Percentiles rank a stretch among this genome's conserved stretches.
phyloP scores from a whole-genome alignment of 2,113 vertebrate genomes.

The Noctilio leporinus region DNA sequence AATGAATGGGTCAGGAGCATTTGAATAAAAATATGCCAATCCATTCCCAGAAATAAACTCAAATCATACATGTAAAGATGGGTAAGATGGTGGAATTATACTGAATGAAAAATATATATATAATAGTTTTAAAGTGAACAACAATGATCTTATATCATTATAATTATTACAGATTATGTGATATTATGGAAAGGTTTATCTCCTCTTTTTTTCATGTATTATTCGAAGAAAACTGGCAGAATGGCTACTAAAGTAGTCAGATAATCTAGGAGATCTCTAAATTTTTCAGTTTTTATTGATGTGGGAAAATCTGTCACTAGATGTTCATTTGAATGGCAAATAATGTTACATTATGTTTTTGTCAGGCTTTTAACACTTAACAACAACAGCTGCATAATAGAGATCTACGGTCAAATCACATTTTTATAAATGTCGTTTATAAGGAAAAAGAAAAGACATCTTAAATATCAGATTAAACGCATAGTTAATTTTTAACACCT shows the following conservation, averaged over 20 bases:
- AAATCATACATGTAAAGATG: neutral
- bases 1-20: neutral
- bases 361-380: neutral
- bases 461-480: neutral
- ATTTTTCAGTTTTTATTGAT: neutral
- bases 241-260: neutral
- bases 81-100: neutral
- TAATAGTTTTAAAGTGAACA: neutral
- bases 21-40: neutral
- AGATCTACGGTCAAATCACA: neutral
- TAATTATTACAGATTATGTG: neutral
- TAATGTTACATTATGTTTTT: neutral
- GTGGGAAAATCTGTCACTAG: neutral
- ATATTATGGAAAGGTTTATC: neutral
- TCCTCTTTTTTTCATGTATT: neutral
- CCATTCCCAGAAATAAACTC: neutral
- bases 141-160: neutral
- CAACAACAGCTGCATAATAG: neutral
- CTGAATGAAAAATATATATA: neutral
- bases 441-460: neutral
- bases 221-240: neutral
- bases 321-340: neutral
- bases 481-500: neutral
- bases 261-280: neutral
- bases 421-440: neutral